Evolutionary conservation across 2,113 vertebrate species (phyloP).

Genomic region (Takifugu flavidus): DNA sequence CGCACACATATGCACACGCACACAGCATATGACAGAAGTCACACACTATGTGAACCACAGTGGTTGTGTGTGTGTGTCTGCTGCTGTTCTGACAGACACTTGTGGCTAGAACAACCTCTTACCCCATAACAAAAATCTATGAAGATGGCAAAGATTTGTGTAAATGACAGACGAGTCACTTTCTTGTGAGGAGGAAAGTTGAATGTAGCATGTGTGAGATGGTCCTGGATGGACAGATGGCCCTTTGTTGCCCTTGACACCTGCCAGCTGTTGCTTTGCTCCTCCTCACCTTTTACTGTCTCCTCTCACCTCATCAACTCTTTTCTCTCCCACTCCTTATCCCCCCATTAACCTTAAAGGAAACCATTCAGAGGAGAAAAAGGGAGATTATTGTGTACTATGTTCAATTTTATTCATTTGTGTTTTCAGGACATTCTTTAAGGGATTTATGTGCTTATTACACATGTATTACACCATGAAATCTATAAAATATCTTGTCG

Average conservation of each 20-base stretch:
- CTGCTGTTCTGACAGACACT: neutral
- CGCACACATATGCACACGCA: no score
- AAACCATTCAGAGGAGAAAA: neutral
- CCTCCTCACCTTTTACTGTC: constrained; percentile 51
- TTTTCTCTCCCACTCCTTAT: constrained; percentile 17
- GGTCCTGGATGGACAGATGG: constrained; percentile 92
- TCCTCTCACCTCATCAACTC: constrained; percentile 47
- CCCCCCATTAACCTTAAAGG: neutral
- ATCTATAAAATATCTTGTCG: no score
- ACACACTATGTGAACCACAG: constrained; percentile 13
- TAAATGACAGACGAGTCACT: no score
- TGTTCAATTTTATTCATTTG: neutral
- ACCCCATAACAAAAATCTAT: neutral
- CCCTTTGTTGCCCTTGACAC: constrained; percentile 96
- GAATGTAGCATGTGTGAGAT: constrained; percentile 80
- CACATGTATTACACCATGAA: no score
- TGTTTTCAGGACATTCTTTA: neutral
- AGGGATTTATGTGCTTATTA: no score
- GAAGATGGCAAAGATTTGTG: constrained; percentile 4
- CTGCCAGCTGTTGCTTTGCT: constrained; percentile 89
- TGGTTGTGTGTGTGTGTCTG: constrained; percentile 23
- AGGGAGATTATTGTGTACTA: neutral
- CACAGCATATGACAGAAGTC: no score
- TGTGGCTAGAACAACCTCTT: neutral
- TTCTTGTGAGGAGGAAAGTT: constrained; percentile 65